Evolutionary conservation across 1,140 invertebrate genomes (phyloP), one percentile per base, ranked within the genome.

Genomic region (Danaus plexippus): DNA sequence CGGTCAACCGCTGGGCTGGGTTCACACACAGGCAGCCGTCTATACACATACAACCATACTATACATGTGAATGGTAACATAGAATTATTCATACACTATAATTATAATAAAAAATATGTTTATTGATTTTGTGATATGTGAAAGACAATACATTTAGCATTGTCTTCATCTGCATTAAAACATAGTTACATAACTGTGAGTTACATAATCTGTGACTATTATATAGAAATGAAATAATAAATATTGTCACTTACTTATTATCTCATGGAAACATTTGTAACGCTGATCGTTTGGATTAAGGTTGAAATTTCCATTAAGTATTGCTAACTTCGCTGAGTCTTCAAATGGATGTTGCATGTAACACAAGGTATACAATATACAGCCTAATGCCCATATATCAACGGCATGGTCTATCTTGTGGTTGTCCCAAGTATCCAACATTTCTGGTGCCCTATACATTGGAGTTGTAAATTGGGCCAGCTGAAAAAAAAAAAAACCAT

Each of bases 381-480:
- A 99, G 7, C 98, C 98, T 13, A 99, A 87, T 3, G 98, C 97
- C 98, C 98, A 99, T 32, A 98, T 91, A 88, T 99, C 98, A 4
- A 93, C 91, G 11, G 94, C 91, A 59, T 92, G 90, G 42, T 95
- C 95, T 60, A 99, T 97, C 44, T 93, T 93, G 83, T 94, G 94
- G 86, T 99, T 99, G 75, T 94, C 96, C 94, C 99, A 99, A 0
- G 97, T 96, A 80, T 99, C 98, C 52, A 99, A 88, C 91, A 99
- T 98, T 89, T 99, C 98, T 15, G 98, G 98, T 1, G 97, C 92
- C 70, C 94, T 88, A 74, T 96, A 96, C 94, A 96, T 96, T 0
- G 95, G 95, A 1, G 95, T 96, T 32, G 95, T 96, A 66, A 92
- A 87, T 66, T 82, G 80, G 22, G 84, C 84, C 71, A 87, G 58